Evolutionary conservation across 2,888 invertebrate genomes (phyloP).

Genomic region (Acrobasis consociella): DNA sequence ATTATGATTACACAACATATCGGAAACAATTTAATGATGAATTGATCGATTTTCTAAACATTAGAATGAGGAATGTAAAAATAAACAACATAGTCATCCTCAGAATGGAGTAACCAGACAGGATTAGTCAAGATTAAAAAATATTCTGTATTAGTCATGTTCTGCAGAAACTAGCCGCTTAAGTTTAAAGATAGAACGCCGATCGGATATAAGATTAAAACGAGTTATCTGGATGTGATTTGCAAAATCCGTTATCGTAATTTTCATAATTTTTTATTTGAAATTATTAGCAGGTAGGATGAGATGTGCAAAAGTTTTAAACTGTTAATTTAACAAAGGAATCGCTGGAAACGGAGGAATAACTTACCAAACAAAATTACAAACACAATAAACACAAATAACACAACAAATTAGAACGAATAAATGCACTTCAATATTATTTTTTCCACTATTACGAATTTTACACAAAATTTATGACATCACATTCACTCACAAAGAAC

Average conservation of each 20-base stretch:
- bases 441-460: slow-evolving; percentile 45
- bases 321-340: background rate
- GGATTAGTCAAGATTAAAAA: slow-evolving; percentile 4
- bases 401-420: slow-evolving; percentile 25
- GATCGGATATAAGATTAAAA: slow-evolving; percentile 13
- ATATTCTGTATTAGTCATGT: slow-evolving; percentile 24
- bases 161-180: background rate
- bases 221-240: background rate
- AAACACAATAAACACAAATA: slow-evolving; percentile 26
- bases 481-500: slow-evolving; percentile 53
- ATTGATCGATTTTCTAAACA: background rate
- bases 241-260: background rate
- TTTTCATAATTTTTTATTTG: slow-evolving; percentile 11
- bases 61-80: background rate
- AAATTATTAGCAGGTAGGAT: slow-evolving; percentile 17
- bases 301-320: slow-evolving; percentile 10
- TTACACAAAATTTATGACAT: slow-evolving; percentile 55
- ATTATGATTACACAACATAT: slow-evolving; percentile 8
- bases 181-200: slow-evolving; percentile 1
- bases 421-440: slow-evolving; percentile 35
- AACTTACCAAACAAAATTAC: slow-evolving; percentile 15
- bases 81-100: slow-evolving; percentile 2
- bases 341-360: background rate
- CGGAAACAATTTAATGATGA: background rate
- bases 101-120: background rate